Evolutionary conservation across 2,797 vertebrate species (phyloP), one percentile per base, ranked within the genome.

Genomic region (Crocodylus rhombifer): DNA sequence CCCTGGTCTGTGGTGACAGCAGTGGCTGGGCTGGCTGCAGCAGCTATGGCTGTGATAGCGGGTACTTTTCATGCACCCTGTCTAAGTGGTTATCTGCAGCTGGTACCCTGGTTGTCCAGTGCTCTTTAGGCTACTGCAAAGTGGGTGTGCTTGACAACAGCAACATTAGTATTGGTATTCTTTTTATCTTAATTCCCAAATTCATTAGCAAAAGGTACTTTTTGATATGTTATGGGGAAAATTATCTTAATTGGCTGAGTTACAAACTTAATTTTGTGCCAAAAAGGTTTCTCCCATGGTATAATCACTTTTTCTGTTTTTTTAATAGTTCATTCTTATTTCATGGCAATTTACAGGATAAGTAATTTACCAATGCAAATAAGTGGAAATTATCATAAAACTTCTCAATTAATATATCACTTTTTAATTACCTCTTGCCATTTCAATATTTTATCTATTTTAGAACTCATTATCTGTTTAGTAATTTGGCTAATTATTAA

Each of bases 401-500:
- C 73, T 65, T 60, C 69, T 73, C 60, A 77, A 82, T 91, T 82
- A 91, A 91, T 55, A 61, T 87, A 64, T 60, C 55, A 74, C 78
- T 87, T 82, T 74, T 26, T 25, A 78, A 91, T 63, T 30, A 78
- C 82, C 82, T 86, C 61, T 82, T 26, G 60, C 55, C 64, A 55
- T 28, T 61, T 87, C 28, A 55, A 74, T 81, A 67, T 87, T 75
- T 87, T 86, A 73, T 87, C 79, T 91, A 33, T 36, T 78, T 80
- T 84, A 91, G 67, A 60, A 21, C 28, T 78, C 80, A 87, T 91
- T 91, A 84, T 75, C 80, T 91, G 58, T 11, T 78, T 82, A 73
- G 77, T 58, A 73, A 84, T 65, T 87, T 82, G 55, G 30, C 75
- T 87, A 82, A 86, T 91, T 91, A 82, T 82, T 87, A 83, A 82